phyloP scores from a whole-genome alignment of 2,797 vertebrate genomes.

The Clarias platycephalus region DNA sequence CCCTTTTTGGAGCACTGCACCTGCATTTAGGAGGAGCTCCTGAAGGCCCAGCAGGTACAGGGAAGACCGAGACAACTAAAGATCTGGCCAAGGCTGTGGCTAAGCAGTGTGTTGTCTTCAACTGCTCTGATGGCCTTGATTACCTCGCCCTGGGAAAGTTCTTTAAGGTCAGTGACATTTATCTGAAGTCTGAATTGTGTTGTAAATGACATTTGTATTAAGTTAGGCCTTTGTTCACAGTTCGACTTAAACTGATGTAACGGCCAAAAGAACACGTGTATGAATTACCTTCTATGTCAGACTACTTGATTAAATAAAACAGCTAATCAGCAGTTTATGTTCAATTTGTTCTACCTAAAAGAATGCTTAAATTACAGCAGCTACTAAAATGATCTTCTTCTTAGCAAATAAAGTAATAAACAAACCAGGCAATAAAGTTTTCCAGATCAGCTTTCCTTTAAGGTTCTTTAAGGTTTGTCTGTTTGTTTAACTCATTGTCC shows the following conservation, averaged over 20 bases:
- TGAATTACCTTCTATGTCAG: not conserved
- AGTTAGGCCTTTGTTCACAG: not conserved
- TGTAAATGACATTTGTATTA: not conserved
- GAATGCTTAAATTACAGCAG: not conserved
- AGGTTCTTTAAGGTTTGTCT: not conserved
- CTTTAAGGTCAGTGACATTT: slow-evolving; percentile 80
- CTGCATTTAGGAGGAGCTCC: too few species aligned
- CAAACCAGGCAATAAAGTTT: not conserved
- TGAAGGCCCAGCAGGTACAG: too few species aligned
- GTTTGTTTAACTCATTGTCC: not conserved
- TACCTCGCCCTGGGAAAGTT: slow-evolving; percentile 91
- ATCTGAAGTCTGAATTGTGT: too few species aligned
- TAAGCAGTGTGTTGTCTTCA: slow-evolving; percentile 92
- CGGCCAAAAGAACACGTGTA: not conserved
- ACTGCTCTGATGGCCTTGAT: slow-evolving; percentile 90
- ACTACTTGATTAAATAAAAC: not conserved
- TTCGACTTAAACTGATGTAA: not conserved
- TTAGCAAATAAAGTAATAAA: not conserved
- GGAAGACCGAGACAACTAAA: slow-evolving; percentile 60
- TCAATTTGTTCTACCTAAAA: not conserved
- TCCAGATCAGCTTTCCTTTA: too few species aligned
- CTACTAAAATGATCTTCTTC: not conserved
- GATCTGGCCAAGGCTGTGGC: slow-evolving; percentile 91
- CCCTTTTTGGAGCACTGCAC: too few species aligned
- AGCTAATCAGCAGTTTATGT: not conserved